phyloP scores from a whole-genome alignment of 2,113 vertebrate genomes.

The Hypanus sabinus region DNA sequence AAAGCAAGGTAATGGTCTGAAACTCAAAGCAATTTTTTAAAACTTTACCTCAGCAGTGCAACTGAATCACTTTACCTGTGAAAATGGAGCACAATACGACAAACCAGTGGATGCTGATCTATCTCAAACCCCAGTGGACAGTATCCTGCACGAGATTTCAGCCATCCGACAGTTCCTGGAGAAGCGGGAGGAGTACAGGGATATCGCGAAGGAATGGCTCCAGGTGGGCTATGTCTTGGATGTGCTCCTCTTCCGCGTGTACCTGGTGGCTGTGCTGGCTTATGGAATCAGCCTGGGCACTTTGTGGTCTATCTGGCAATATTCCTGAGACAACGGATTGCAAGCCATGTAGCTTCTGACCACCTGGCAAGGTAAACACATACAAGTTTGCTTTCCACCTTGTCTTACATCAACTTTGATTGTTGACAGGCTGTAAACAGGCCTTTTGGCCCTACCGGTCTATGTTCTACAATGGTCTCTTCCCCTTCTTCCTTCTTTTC shows the following conservation, averaged over 20 bases:
- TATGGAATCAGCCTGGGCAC: constrained; percentile 79
- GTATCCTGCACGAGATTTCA: constrained; percentile 70
- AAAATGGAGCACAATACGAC: constrained; percentile 51
- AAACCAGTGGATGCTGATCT: constrained; percentile 44
- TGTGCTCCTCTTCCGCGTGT: constrained; percentile 78
- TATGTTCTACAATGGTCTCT: too few species aligned
- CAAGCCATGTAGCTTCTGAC: background rate
- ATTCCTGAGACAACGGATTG: constrained; percentile 55
- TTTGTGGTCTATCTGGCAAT: constrained; percentile 86
- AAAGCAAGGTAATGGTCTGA: background rate
- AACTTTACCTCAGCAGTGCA: constrained; percentile 50
- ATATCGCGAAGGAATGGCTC: constrained; percentile 83
- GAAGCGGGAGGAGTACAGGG: constrained; percentile 69
- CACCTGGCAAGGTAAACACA: background rate
- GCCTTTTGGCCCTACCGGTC: background rate
- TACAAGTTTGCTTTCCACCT: background rate
- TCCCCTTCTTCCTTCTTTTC: background rate
- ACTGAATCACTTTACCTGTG: constrained; percentile 59
- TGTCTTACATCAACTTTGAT: background rate
- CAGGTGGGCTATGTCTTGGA: constrained; percentile 85
- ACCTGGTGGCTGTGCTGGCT: constrained; percentile 74
- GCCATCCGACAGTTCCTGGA: constrained; percentile 78
- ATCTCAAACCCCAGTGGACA: constrained; percentile 46
- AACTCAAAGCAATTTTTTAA: background rate
- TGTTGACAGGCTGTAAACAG: background rate